These are phyloP conservation scores for Mamestra brassicae DNA, from an alignment of 2,888 invertebrate species.

Conservation along the genomic window DNA sequence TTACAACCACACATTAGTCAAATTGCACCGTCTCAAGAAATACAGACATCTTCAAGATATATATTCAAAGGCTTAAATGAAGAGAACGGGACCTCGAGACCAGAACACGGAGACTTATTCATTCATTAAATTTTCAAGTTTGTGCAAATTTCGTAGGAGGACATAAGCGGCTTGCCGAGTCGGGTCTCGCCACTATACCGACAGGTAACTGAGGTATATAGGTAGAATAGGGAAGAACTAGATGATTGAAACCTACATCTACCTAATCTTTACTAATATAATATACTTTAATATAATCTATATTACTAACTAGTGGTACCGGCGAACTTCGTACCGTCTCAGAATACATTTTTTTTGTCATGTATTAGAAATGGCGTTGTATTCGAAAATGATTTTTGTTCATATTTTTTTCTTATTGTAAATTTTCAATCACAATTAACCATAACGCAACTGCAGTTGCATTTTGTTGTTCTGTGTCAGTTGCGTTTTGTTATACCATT, in stretches of 20 bases:
- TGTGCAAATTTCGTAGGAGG: slow-evolving; percentile 75
- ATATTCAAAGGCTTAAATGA: slow-evolving; percentile 38
- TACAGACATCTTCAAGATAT: slow-evolving; percentile 26
- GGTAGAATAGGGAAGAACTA: slow-evolving; percentile 9
- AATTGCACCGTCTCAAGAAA: slow-evolving; percentile 30
- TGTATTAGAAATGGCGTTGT: no score
- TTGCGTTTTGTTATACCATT: no score
- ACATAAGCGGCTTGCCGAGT: slow-evolving; percentile 79
- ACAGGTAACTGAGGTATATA: slow-evolving; percentile 1
- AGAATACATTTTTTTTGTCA: no score
- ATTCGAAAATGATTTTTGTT: no score
- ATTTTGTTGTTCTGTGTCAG: no score
- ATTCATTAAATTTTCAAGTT: slow-evolving; percentile 87
- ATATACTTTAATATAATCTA: no score
- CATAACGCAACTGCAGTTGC: no score
- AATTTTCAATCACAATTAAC: no score
- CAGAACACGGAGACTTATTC: slow-evolving; percentile 72
- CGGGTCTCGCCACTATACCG: slow-evolving; percentile 25
- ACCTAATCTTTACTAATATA: no score
- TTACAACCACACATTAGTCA: slow-evolving; percentile 47
- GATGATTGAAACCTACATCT: background rate
- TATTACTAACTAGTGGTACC: no score
- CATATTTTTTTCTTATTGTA: no score
- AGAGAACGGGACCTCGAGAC: slow-evolving; percentile 44
- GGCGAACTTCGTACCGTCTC: no score